These are phyloP conservation scores for Liasis olivaceus DNA, from an alignment of 2,797 vertebrate species.

Conservation along the genomic window DNA sequence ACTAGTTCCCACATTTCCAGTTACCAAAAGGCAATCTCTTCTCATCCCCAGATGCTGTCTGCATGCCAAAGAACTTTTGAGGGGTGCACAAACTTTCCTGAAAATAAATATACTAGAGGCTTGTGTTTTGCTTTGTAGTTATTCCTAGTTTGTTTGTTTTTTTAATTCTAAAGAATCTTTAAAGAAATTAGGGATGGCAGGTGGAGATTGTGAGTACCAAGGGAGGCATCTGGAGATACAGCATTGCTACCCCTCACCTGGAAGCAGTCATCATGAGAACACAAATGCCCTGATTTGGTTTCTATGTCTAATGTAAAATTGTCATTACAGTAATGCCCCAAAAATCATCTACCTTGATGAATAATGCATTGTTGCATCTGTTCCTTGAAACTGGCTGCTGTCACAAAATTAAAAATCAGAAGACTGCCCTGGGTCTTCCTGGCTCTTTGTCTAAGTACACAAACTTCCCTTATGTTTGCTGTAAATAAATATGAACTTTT, in stretches of 20 bases:
- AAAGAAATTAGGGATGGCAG: too few relatives aligned
- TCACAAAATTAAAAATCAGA: not conserved
- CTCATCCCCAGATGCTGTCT: too few relatives aligned
- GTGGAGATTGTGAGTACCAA: too few relatives aligned
- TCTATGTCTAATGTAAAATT: not conserved
- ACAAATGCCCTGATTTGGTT: not conserved
- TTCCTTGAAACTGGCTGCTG: not conserved
- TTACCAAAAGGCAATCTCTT: too few relatives aligned
- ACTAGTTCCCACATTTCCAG: too few relatives aligned
- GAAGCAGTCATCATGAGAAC: not conserved
- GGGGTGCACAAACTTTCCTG: too few relatives aligned
- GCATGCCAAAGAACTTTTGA: too few relatives aligned
- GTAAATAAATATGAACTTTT: not conserved
- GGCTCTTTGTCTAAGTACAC: not conserved
- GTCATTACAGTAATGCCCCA: not conserved
- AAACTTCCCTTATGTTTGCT: not conserved
- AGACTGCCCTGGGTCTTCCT: not conserved
- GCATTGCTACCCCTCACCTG: not conserved
- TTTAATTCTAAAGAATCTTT: too few relatives aligned
- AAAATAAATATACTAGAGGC: too few relatives aligned
- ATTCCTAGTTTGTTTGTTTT: too few relatives aligned
- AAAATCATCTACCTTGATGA: not conserved
- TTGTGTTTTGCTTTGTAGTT: too few relatives aligned
- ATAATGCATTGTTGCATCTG: not conserved
- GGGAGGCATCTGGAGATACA: too few relatives aligned